Evolutionary conservation across 2,888 invertebrate species (phyloP), one percentile per base, ranked within the genome.

Genomic region (Drosophila vallismaia): DNA sequence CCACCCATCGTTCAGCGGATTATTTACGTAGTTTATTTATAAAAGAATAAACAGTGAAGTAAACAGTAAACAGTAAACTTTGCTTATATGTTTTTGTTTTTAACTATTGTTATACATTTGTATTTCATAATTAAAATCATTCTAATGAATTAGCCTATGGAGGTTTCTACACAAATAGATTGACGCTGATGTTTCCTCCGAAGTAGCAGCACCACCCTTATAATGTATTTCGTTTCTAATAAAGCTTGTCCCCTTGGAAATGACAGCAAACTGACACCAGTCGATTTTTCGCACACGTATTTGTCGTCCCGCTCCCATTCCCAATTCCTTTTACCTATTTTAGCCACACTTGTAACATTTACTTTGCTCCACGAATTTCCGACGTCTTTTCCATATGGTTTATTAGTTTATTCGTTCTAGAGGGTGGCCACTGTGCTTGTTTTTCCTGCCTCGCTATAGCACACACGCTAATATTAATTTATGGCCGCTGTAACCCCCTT

Each of bases 191-290:
- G 84, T 74, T 38, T 42, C 36, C 54, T 29, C 33, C 36, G 36
- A 24, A 44, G 24, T 7, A 19, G 3, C 8, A 19, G 24, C 4
- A 19, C 12, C 19, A 5, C 48, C 38, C 33, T 14, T 31, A 33
- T 33, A 4, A 3, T n/a, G 5, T 4, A 24, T 45, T 10, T 9
- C 28, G 28, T 5, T 9, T 6, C n/a, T n/a, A n/a, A 36, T 36
- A 12, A n/a, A n/a, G 36, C n/a, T 14, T 6, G 3, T 42, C 38
- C 33, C 26, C 46, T 26, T 19, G 9, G 14, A n/a, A 68, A 52
- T 74, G 81, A 76, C 81, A 78, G 85, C 82, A 69, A 84, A 84
- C 81, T 82, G 81, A 82, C 81, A 82, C 81, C 85, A 81, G 81
- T 83, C 83, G 77, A 76, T 74, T 58, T 63, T 40, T 56, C 38